Conservation (phyloP, 2,888 invertebrate genomes). For the Eledone cirrhosa region DNA sequence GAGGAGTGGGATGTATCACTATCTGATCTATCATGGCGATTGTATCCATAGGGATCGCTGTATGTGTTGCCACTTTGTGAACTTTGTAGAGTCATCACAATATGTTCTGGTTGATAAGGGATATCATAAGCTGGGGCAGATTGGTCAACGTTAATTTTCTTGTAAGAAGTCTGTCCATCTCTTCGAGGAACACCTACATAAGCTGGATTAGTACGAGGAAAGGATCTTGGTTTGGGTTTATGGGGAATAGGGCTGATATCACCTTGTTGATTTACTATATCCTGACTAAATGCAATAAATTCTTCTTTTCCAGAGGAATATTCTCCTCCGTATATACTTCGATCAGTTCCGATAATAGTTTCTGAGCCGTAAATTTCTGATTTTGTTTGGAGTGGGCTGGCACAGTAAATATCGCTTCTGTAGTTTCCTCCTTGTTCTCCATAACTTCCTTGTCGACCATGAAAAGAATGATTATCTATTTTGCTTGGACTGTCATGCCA, state of each 20-base stretch:
- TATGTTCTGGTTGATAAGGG: constrained; percentile 32
- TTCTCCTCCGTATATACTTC: constrained; percentile 27
- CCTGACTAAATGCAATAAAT: constrained; percentile 58
- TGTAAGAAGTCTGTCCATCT: constrained; percentile 49
- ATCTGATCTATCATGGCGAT: constrained; percentile 61
- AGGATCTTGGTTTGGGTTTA: constrained; percentile 61
- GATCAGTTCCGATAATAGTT: constrained; percentile 37
- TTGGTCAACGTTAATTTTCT: constrained; percentile 52
- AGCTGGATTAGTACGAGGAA: constrained; percentile 65
- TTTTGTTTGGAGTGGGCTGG: constrained; percentile 22
- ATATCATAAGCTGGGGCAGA: constrained; percentile 41
- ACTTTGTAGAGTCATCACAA: constrained; percentile 19
- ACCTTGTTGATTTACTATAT: constrained; percentile 55
- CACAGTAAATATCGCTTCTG: constrained; percentile 16
- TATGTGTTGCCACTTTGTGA: constrained; percentile 25
- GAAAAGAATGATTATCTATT: constrained; percentile 4
- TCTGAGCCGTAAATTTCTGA: constrained; percentile 38
- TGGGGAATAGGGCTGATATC: constrained; percentile 49
- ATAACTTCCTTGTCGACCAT: constrained; percentile 28
- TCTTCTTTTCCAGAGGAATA: constrained; percentile 38
- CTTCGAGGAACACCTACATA: constrained; percentile 60
- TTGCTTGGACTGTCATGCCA: constrained; percentile 25
- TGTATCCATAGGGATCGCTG: constrained; percentile 31
- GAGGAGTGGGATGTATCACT: constrained; percentile 65
- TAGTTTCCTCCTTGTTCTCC: constrained; percentile 28